phyloP scores from a whole-genome alignment of 2,797 vertebrate species.

The Odontamblyopus rebecca region DNA sequence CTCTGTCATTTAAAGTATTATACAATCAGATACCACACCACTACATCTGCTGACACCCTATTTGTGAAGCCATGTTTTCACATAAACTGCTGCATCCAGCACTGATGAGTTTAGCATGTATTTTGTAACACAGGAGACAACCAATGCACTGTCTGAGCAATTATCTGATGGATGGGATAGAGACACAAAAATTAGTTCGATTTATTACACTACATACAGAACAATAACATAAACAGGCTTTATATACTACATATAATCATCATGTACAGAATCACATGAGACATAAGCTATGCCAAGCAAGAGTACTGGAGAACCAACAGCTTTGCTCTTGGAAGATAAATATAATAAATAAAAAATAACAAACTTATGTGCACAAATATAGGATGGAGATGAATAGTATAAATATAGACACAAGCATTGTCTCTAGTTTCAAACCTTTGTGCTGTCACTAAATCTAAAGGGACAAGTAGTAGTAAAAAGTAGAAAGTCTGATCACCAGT shows the following conservation, averaged over 20 bases:
- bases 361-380: not conserved
- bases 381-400: too few species aligned
- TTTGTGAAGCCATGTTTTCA: not conserved
- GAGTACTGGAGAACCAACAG: not conserved
- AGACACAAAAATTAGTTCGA: not conserved
- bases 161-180: constrained; percentile 26
- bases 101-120: not conserved
- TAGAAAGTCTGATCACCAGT: constrained; percentile 27
- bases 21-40: not conserved
- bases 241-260: not conserved
- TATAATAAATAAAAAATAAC: not conserved
- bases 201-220: not conserved
- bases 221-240: not conserved
- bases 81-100: constrained; percentile 17
- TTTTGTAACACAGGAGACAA: constrained; percentile 25
- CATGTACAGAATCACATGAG: not conserved
- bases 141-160: constrained; percentile 25
- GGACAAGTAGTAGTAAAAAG: constrained; percentile 25
- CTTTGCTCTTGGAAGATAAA: not conserved
- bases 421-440: not conserved
- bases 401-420: not conserved
- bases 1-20: not conserved
- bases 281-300: not conserved
- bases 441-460: constrained; percentile 67
- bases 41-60: not conserved